Evolutionary conservation across 2,888 invertebrate genomes (phyloP), one percentile per base, ranked within the genome.

Genomic region (Nomada hirtipes): DNA sequence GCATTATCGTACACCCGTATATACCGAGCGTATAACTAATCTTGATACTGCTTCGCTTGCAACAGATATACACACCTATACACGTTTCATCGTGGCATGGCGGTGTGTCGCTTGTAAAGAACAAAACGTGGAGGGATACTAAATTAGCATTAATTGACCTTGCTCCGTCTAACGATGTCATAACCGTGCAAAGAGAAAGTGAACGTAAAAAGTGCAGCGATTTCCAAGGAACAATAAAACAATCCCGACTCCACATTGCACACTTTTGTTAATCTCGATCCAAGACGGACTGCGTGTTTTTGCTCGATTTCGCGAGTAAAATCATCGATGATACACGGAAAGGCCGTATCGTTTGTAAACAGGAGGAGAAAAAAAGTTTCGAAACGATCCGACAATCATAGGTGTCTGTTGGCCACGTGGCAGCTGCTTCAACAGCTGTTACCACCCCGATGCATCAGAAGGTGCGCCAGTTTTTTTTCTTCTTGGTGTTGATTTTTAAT

Each of bases 371-470:
- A 88, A 88, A 80, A 76, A 81, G 79, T 77, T 84, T 82, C 44
- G 76, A 61, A 83, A 69, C 81, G 76, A 83, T 81, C 76, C 77
- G 80, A 73, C 85, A 82, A 88, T 88, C 87, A 84, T 88, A 82
- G 86, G 82, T 85, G 89, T 86, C 79, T 86, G 87, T 76, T 57
- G 67, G 82, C 86, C 89, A 87, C 89, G 90, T 89, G 87, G 88
- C 91, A 91, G 89, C 90, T 91, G 91, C 89, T 87, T 81, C 85
- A 88, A 90, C 91, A 91, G 91, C 91, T 91, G 91, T 91, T 87
- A 76, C 84, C 85, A 84, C 84, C 85, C 84, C 83, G 89, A 90
- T 79, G 85, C 85, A 83, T 85, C 86, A 74, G 84, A 79, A 88
- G 86, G 86, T 75, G 79, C 82, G 78, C 74, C 76, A 68, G 73